Base-by-base conservation (phyloP, 2,113 vertebrate genomes). In the Anguilla rostrata region DNA sequence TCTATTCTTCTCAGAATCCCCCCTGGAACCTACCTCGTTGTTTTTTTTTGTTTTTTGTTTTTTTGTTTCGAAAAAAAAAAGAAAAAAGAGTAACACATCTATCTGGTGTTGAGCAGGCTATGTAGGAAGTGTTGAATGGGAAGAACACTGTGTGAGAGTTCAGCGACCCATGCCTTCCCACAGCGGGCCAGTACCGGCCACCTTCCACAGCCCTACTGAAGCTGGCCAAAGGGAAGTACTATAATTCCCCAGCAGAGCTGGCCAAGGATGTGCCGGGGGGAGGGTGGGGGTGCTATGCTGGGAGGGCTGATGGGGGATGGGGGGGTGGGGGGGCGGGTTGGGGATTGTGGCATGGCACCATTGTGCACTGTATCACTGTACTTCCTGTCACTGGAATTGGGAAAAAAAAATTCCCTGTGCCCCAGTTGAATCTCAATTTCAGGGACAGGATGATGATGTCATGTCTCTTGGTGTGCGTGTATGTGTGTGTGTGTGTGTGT, bases 141-240 rank as follows among this genome's bases (percentile, higher is more conserved):
- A 94, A 94, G 88, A 93, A 91, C 93, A 92, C 86, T 85, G 93
- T 95, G 91, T 96, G 96, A 94, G 97, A 97, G 95, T 92, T 85
- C 86, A 89, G 94, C 86, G 85, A 90, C 87, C 78, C 87, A 84
- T 86, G 88, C 88, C 96, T 97, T 96, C 95, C 96, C 97, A 96
- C 95, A 92, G 82, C 85, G 90, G 86, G 91, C 83, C 88, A 92
- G 53, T 92, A 93, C 90, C 93, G 92, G 92, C 92, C 88, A 91
- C 92, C 87, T 87, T 87, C 92, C 86, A 85, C 91, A 91, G 90
- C 90, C 93, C 93, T 39, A 86, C 89, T 93, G 93, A 92, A 90
- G 88, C 87, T 84, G 90, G 94, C 93, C 92, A 93, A 95, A 93
- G 94, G 96, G 95, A 97, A 96, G 89, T 93, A 83, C 84, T 93